Conservation (phyloP, 35 echinoderm and acorn worm species). For the Patiria miniata region DNA sequence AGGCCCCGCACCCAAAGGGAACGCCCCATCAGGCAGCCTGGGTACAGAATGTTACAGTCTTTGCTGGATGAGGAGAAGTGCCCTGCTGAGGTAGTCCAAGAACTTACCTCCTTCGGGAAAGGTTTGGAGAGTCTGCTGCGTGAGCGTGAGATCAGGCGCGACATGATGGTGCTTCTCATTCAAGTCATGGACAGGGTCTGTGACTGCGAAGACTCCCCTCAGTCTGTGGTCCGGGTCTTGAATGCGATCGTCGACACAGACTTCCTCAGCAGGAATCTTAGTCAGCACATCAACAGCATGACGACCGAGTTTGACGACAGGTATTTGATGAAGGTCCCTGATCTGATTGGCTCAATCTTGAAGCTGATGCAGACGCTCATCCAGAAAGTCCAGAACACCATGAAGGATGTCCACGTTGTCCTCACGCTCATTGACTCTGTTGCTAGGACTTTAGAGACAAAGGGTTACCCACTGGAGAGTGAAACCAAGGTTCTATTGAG, state of each 20-base stretch:
- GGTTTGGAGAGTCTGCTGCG: constrained; percentile 64
- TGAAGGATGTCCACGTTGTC: constrained; percentile 33
- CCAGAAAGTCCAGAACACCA: neutral
- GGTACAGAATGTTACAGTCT: constrained; percentile 57
- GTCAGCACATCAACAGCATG: constrained; percentile 33
- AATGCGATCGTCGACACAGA: constrained; percentile 25
- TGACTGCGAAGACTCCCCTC: constrained; percentile 44
- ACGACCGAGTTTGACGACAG: constrained; percentile 20
- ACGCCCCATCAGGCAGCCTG: neutral
- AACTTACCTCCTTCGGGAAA: constrained; percentile 29
- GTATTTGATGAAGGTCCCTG: constrained; percentile 32
- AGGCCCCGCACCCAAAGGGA: no score
- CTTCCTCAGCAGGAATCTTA: constrained; percentile 52
- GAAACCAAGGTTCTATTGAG: constrained; percentile 3
- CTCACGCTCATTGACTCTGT: constrained; percentile 35
- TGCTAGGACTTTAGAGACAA: neutral
- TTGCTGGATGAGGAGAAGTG: constrained; percentile 21
- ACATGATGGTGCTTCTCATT: constrained; percentile 64
- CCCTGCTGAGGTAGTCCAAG: constrained; percentile 38
- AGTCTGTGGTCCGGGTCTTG: constrained; percentile 33
- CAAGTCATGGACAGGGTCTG: constrained; percentile 45
- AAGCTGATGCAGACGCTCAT: constrained; percentile 26
- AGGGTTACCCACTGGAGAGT: constrained; percentile 11
- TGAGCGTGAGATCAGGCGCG: constrained; percentile 67
- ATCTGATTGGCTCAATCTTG: constrained; percentile 8